Evolutionary conservation across 2,113 vertebrate species (phyloP).

Genomic region (Ceyx melanurus): DNA sequence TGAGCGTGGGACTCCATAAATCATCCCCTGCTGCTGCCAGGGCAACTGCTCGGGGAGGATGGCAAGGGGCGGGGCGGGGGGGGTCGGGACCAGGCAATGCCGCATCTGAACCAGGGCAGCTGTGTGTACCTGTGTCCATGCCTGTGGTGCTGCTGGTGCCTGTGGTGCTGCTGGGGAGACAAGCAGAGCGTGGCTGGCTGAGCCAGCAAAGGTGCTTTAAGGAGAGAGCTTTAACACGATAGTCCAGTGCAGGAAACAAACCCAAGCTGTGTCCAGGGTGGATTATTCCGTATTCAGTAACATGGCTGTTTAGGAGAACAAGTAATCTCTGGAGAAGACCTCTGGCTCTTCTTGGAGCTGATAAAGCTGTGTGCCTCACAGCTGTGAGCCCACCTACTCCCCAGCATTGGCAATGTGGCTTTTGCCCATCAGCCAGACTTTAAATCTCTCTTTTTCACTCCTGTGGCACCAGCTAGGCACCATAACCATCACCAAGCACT

Average conservation of each 20-base stretch:
- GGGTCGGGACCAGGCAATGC: not conserved
- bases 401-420: not conserved
- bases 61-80: not conserved
- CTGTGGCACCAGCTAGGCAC: not conserved
- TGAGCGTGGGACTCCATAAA: not conserved
- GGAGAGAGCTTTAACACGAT: not conserved
- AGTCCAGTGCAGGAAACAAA: not conserved
- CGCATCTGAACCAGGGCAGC: accelerated
- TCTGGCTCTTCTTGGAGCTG: not conserved
- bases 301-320: constrained; percentile 19
- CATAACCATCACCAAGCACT: not conserved
- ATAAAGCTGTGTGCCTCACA: not conserved
- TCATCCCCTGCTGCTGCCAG: not conserved
- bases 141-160: accelerated
- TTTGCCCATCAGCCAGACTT: not conserved
- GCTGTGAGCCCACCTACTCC: not conserved
- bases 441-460: not conserved
- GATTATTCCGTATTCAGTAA: constrained; percentile 53
- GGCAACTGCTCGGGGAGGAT: not conserved
- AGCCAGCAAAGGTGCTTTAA: constrained; percentile 9
- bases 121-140: not conserved
- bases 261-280: not conserved
- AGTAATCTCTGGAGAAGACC: constrained; percentile 54
- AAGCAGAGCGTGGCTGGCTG: not conserved
- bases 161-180: accelerated